Evolutionary conservation across 2,113 vertebrate genomes (phyloP).

Genomic region (Falcunculus frontatus): DNA sequence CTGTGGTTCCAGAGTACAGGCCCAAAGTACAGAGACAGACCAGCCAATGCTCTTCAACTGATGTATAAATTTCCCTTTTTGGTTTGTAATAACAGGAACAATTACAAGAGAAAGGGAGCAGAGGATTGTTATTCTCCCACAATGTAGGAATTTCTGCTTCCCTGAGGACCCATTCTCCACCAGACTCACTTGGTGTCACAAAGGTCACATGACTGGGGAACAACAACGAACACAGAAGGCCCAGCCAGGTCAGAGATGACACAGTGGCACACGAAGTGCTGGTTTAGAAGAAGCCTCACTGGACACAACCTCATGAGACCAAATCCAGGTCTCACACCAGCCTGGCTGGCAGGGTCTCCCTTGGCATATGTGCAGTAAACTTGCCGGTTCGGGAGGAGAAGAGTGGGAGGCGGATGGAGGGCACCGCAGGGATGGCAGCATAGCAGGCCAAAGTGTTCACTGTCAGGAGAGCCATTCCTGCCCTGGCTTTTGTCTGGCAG

Average conservation of each 20-base stretch:
- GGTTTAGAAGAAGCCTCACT: background rate
- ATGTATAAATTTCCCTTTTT: background rate
- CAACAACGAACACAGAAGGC: background rate
- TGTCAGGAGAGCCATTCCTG: background rate
- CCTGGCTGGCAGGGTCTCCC: background rate
- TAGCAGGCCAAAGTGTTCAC: rapidly evolving
- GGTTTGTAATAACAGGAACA: background rate
- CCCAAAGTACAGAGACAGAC: background rate
- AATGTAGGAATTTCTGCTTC: background rate
- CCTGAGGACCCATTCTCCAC: background rate
- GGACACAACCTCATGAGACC: background rate
- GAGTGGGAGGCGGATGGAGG: background rate
- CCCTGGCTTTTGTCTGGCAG: background rate
- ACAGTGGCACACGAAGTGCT: background rate
- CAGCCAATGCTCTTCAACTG: rapidly evolving
- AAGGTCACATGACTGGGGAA: background rate
- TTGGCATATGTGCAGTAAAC: rapidly evolving
- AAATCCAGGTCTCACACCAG: background rate
- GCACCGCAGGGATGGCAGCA: rapidly evolving
- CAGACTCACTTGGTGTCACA: background rate
- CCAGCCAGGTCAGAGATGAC: background rate
- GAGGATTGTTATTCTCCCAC: background rate
- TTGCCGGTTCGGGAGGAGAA: background rate
- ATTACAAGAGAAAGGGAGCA: background rate
- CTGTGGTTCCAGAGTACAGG: background rate